These are phyloP conservation scores for Dorcus hopei DNA, from an alignment of 2,888 invertebrate genomes.

Conservation along the genomic window DNA sequence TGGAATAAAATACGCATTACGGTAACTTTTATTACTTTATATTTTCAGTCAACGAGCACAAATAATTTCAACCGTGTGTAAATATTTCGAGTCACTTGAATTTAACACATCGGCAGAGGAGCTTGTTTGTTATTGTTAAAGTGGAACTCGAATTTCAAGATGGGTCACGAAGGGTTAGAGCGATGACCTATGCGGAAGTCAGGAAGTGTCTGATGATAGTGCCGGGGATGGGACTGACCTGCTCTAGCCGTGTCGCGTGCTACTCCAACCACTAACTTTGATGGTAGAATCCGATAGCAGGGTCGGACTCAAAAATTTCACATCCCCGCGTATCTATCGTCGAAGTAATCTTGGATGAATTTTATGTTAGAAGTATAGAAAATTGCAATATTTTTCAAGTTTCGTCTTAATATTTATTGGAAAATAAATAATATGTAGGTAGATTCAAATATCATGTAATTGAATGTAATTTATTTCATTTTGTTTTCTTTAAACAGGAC, in stretches of 20 bases:
- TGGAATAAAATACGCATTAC: neutral
- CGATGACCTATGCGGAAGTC: slow-evolving; percentile 45
- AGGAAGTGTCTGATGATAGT: slow-evolving; percentile 32
- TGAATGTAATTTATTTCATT: too few species aligned
- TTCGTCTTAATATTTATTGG: too few species aligned
- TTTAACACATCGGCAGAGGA: neutral
- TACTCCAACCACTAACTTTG: slow-evolving; percentile 34
- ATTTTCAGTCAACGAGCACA: neutral
- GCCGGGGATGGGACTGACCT: slow-evolving; percentile 44
- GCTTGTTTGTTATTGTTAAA: neutral
- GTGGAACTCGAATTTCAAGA: neutral
- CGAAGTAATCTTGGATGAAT: too few species aligned
- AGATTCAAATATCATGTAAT: too few species aligned
- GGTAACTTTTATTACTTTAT: neutral
- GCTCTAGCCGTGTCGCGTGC: slow-evolving; percentile 42
- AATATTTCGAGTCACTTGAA: neutral
- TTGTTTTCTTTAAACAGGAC: too few species aligned
- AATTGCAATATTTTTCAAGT: too few species aligned
- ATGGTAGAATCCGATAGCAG: slow-evolving; percentile 31
- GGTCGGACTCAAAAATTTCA: slow-evolving; percentile 16
- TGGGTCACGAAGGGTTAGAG: slow-evolving; percentile 27
- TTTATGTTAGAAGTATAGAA: too few species aligned
- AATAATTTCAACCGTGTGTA: neutral
- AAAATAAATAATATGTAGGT: too few species aligned
- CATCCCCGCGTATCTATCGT: too few species aligned